Conservation (phyloP, 2,797 vertebrate genomes). For the Cyprinella venusta region DNA sequence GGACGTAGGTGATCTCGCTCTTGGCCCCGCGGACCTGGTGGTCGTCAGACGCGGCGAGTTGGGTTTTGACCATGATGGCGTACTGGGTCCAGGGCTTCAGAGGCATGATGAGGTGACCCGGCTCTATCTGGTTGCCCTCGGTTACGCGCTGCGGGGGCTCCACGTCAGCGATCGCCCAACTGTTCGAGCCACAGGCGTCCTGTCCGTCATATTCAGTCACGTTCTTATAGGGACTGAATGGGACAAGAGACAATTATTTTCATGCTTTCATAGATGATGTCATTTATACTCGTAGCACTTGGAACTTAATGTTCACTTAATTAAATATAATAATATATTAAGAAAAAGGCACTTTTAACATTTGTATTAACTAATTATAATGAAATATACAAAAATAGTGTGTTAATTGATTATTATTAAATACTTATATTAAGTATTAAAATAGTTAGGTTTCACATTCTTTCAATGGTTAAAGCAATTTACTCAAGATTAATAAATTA, state of each 20-base stretch:
- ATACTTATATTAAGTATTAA: background rate
- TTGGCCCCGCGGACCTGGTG: slow-evolving; percentile 91
- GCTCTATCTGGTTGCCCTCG: slow-evolving; percentile 80
- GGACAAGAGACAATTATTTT: background rate
- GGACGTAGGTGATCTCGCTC: slow-evolving; percentile 94
- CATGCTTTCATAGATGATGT: background rate
- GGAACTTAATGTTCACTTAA: background rate
- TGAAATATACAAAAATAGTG: background rate
- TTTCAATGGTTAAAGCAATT: background rate
- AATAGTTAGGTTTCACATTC: no score
- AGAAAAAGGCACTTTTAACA: background rate
- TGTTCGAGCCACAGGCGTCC: slow-evolving; percentile 96
- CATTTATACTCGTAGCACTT: background rate
- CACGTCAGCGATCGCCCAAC: slow-evolving; percentile 94
- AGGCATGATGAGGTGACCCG: slow-evolving; percentile 84
- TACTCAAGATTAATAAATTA: no score
- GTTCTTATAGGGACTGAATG: slow-evolving; percentile 85
- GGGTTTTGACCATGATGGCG: slow-evolving; percentile 94
- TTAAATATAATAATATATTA: background rate
- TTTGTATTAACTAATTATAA: background rate
- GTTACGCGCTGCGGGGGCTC: slow-evolving; percentile 84
- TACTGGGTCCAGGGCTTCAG: slow-evolving; percentile 98
- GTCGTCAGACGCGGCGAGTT: slow-evolving; percentile 93
- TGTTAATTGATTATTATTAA: no score
- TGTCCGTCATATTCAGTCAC: slow-evolving; percentile 98